These are phyloP conservation scores for Neosalanx taihuensis DNA, from an alignment of 2,797 vertebrate species.

Conservation along the genomic window DNA sequence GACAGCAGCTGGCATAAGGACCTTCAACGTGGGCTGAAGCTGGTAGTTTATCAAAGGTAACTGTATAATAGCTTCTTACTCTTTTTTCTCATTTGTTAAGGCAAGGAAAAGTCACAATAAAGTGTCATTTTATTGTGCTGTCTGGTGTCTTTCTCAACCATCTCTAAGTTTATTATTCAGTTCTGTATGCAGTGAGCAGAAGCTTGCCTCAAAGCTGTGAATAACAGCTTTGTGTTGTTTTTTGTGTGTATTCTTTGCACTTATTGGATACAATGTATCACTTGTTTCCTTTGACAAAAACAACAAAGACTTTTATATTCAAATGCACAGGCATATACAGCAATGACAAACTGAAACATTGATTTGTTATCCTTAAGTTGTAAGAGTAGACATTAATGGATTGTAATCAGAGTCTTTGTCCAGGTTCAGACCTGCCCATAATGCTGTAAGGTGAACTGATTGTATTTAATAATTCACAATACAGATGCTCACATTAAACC, in stretches of 20 bases:
- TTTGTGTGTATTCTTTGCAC: too few species aligned
- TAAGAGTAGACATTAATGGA: neutral
- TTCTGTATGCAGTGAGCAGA: too few species aligned
- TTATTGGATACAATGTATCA: neutral
- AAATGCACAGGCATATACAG: too few species aligned
- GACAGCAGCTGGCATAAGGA: neutral
- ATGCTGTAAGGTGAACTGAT: neutral
- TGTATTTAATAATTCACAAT: neutral
- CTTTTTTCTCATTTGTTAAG: neutral
- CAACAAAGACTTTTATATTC: too few species aligned
- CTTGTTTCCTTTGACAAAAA: neutral
- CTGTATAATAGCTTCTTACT: too few species aligned
- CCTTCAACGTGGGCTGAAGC: neutral
- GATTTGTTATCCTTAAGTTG: neutral
- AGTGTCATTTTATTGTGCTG: too few species aligned
- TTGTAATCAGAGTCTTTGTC: neutral
- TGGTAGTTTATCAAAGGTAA: conserved; percentile 1
- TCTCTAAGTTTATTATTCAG: too few species aligned
- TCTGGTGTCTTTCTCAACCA: too few species aligned
- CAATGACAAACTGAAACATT: neutral
- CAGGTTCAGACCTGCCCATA: neutral
- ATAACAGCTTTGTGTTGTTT: too few species aligned
- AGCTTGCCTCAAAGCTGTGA: too few species aligned
- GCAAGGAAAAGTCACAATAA: too few species aligned
- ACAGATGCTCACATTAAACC: too few species aligned